These are phyloP conservation scores for Leucania comma DNA, from an alignment of 2,888 invertebrate genomes.

Conservation along the genomic window DNA sequence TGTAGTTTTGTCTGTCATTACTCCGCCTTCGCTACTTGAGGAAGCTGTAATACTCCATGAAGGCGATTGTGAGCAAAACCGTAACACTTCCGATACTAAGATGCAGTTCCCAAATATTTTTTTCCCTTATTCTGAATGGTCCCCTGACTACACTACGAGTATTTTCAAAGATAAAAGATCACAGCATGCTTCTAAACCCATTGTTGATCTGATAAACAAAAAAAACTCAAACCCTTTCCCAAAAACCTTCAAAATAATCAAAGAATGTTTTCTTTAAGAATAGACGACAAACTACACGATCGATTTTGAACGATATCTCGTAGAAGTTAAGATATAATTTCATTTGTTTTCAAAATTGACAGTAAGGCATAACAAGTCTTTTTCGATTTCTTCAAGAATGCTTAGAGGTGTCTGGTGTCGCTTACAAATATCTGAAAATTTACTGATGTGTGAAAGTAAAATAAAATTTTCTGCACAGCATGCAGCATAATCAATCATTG, in stretches of 20 bases:
- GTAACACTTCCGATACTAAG: background rate
- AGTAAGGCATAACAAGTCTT: background rate
- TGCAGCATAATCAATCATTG: no score
- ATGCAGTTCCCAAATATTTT: conserved; percentile 15
- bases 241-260: conserved; percentile 30
- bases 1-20: background rate
- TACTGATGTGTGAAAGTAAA: conserved; percentile 10
- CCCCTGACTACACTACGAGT: conserved; percentile 6
- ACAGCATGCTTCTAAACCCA: conserved; percentile 10
- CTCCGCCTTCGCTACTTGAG: no score
- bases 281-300: background rate
- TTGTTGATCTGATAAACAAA: conserved; percentile 43
- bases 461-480: no score
- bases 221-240: conserved; percentile 17
- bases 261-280: conserved; percentile 23
- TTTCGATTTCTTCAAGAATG: conserved; percentile 33
- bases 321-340: background rate
- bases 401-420: conserved; percentile 42
- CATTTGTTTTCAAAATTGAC: conserved; percentile 19
- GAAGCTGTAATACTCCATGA: background rate
- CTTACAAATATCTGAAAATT: conserved; percentile 25
- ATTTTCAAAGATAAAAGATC: conserved; percentile 11
- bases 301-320: conserved; percentile 12
- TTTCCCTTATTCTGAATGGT: background rate
- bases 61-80: background rate